phyloP scores from a whole-genome alignment of 2,888 invertebrate species.

The Isoperla grammatica region DNA sequence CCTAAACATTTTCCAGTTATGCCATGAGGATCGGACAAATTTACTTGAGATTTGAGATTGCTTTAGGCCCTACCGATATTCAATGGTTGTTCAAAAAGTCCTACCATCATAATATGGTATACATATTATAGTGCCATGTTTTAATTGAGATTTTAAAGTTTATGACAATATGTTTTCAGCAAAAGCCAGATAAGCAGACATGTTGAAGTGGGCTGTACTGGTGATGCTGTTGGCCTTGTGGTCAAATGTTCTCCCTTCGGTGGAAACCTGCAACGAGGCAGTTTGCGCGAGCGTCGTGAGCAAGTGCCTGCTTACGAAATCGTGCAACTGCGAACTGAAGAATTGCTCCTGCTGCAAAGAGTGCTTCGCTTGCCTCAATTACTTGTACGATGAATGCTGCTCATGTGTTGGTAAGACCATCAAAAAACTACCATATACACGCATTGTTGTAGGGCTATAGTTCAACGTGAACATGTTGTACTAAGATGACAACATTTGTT shows the following conservation, averaged over 20 bases:
- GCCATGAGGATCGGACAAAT: too few relatives aligned
- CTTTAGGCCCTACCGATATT: too few relatives aligned
- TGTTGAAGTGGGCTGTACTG: conserved; percentile 2
- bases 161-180: too few relatives aligned
- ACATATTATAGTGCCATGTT: too few relatives aligned
- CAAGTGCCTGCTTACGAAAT: conserved; percentile 93
- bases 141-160: too few relatives aligned
- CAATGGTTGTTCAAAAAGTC: too few relatives aligned
- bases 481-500: too few relatives aligned
- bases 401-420: conserved; percentile 87
- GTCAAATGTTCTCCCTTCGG: conserved; percentile 14
- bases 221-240: not conserved
- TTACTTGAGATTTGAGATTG: too few relatives aligned
- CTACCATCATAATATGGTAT: too few relatives aligned
- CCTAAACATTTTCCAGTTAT: too few relatives aligned
- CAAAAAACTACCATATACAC: not conserved
- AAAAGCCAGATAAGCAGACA: not conserved
- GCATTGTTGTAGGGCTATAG: conserved; percentile 14
- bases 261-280: conserved; percentile 74
- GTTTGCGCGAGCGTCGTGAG: conserved; percentile 94
- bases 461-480: too few relatives aligned
- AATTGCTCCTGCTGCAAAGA: conserved; percentile 94
- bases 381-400: conserved; percentile 89
- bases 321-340: conserved; percentile 90
- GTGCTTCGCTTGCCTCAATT: conserved; percentile 83